These are phyloP conservation scores for Odontothrips loti DNA, from an alignment of 2,888 invertebrate genomes.

Conservation along the genomic window DNA sequence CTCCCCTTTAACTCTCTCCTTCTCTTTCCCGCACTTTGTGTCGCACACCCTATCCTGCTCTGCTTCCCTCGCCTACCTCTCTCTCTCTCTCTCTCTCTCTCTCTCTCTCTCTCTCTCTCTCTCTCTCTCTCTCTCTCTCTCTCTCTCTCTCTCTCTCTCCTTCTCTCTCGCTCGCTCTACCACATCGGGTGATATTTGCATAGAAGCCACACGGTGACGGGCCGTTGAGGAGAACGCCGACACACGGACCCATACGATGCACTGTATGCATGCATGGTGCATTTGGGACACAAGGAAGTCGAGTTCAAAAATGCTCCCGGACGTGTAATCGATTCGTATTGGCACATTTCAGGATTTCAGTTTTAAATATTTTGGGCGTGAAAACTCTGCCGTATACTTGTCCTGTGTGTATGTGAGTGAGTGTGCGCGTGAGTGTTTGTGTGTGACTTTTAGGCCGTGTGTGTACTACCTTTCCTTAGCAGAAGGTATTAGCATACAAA, in stretches of 20 bases:
- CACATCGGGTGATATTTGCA: neutral
- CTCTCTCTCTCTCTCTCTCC: neutral
- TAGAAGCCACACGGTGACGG: slow-evolving; percentile 24
- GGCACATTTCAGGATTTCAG: too few relatives aligned
- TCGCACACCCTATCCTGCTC: too few relatives aligned
- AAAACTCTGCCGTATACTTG: too few relatives aligned
- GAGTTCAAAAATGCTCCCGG: too few relatives aligned
- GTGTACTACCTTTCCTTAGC: slow-evolving; percentile 14
- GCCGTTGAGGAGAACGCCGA: neutral
- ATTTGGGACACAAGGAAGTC: neutral
- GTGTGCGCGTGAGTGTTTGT: neutral
- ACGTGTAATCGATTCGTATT: too few relatives aligned
- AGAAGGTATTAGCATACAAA: slow-evolving; percentile 12
- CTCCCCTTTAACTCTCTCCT: neutral
- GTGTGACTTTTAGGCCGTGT: neutral
- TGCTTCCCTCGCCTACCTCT: too few relatives aligned
- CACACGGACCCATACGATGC: neutral
- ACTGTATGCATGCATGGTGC: neutral
- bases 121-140: neutral
- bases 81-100: neutral
- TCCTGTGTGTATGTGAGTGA: neutral
- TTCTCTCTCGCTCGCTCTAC: neutral
- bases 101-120: neutral
- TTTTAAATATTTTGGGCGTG: too few relatives aligned
- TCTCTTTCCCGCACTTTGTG: too few relatives aligned